Percentiles rank a stretch among this genome's conserved stretches.
Evolutionary conservation across 2,888 invertebrate genomes (phyloP).

Genomic region (Drosophila helvetica): DNA sequence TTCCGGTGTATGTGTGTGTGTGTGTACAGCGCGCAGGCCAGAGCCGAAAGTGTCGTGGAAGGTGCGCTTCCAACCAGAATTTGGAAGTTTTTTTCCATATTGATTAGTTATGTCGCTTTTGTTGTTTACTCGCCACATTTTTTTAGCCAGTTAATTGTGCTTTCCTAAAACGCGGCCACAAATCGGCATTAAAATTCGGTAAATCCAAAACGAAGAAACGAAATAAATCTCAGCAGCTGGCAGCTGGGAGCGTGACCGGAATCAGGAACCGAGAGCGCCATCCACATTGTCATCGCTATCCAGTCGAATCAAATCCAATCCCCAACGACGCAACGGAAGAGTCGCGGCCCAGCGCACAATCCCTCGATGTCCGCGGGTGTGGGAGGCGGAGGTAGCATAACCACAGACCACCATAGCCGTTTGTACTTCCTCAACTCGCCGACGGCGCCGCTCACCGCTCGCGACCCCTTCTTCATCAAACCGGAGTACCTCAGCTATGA

Average conservation of each 20-base stretch:
- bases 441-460: slow-evolving; percentile 78
- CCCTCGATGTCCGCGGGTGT: slow-evolving; percentile 82
- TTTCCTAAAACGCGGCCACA: slow-evolving; percentile 59
- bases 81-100: slow-evolving; percentile 83
- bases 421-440: slow-evolving; percentile 82
- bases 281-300: slow-evolving; percentile 6
- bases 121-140: slow-evolving; percentile 83
- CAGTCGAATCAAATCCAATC: neutral
- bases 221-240: slow-evolving; percentile 35
- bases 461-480: slow-evolving; percentile 81
- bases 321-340: slow-evolving; percentile 22
- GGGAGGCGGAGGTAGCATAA: slow-evolving; percentile 83
- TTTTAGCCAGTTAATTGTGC: slow-evolving; percentile 75
- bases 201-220: slow-evolving; percentile 14
- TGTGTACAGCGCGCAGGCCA: slow-evolving; percentile 40
- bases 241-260: neutral
- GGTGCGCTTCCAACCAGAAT: slow-evolving; percentile 60
- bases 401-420: slow-evolving; percentile 82
- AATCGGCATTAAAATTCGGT: slow-evolving; percentile 22
- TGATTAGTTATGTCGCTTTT: slow-evolving; percentile 84
- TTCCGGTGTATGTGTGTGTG: slow-evolving; percentile 38
- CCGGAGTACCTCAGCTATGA: slow-evolving; percentile 83
- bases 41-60: slow-evolving; percentile 43
- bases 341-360: slow-evolving; percentile 60
- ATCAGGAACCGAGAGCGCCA: slow-evolving; percentile 9